phyloP scores from a whole-genome alignment of 2,888 invertebrate genomes.

The Meiosimyza decipiens region DNA sequence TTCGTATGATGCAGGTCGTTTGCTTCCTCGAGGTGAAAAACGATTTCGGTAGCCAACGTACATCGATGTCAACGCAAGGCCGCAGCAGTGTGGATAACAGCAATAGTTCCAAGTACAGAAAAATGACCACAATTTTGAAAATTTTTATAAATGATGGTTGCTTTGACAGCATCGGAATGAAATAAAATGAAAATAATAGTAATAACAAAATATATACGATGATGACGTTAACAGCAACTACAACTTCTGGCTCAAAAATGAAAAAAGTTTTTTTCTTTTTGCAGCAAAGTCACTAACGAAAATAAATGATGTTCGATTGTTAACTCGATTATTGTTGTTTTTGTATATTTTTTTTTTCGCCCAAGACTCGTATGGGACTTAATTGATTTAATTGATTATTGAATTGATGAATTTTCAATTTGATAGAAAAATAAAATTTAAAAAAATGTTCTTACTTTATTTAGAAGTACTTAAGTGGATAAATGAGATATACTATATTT shows the following conservation, averaged over 20 bases:
- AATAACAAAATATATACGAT: background rate
- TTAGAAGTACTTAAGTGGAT: no score
- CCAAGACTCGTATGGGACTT: no score
- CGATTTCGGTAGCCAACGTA: slow-evolving; percentile 46
- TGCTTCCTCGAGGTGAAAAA: slow-evolving; percentile 44
- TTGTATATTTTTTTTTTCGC: no score
- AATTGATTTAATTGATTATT: no score
- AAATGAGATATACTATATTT: no score
- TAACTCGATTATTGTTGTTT: no score
- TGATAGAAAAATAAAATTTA: no score
- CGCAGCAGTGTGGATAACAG: slow-evolving; percentile 46
- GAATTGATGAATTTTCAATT: no score
- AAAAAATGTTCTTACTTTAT: no score
- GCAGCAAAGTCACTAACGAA: slow-evolving; percentile 10
- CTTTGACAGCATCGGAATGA: slow-evolving; percentile 3
- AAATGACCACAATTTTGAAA: slow-evolving; percentile 38
- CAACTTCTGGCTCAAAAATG: background rate
- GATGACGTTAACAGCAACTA: background rate
- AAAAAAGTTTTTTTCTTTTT: slow-evolving; percentile 6
- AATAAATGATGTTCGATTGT: no score
- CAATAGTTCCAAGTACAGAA: slow-evolving; percentile 43
- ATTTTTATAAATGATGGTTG: slow-evolving; percentile 27
- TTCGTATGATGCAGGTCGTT: slow-evolving; percentile 43
- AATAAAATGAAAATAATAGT: no score
- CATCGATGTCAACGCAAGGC: slow-evolving; percentile 42